Base-by-base conservation (phyloP, 2,888 invertebrate genomes). In the Lycocerus yunnanus region DNA sequence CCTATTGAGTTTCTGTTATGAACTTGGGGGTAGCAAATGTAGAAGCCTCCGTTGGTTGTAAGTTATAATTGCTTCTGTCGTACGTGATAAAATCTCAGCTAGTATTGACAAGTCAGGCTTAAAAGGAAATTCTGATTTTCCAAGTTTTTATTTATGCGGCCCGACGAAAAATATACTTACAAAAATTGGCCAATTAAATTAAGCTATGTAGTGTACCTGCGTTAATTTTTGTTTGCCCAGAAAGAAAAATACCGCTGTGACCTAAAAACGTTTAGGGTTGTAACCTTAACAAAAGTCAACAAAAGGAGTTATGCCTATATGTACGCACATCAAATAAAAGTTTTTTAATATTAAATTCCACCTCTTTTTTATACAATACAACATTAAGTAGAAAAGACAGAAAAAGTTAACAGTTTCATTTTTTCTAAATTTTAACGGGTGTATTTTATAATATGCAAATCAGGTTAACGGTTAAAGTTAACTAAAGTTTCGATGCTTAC, bases 1-100 rank as follows among this genome's bases (percentile, higher is more conserved):
- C 72, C 70, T 72, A 72, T 72, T 70, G 21, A 58, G 73, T 67
- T 74, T 74, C 74, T 74, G 68, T 72, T 70, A 69, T 68, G 66
- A 63, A 69, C 68, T 68, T 63, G 68, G 68, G 20, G 60, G 66
- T 71, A 27, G 61, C 70, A 71, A 61, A 71, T 71, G 74, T 74
- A 78, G 71, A 79, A 78, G 72, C 74, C 60, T 43, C n/a, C 27
- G 27, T 72, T 67, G 71, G 75, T 74, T 77, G 69, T 74, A 77
- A 78, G 69, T 78, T 80, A 79, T 81, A 81, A 80, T 81, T 81
- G 79, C 79, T 73, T 79, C 80, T 77, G 75, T 77, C 77, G 78
- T 78, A 80, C 80, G 80, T 81, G 80, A 80, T 72, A 72, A 67
- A 69, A 75, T 75, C 76, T 71, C 72, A 27, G 61, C 66, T 60